Percentiles rank a stretch among this genome's conserved stretches.
These are phyloP conservation scores for Spilogale gracilis DNA, from an alignment of 2,113 vertebrate genomes.

Conservation along the genomic window DNA sequence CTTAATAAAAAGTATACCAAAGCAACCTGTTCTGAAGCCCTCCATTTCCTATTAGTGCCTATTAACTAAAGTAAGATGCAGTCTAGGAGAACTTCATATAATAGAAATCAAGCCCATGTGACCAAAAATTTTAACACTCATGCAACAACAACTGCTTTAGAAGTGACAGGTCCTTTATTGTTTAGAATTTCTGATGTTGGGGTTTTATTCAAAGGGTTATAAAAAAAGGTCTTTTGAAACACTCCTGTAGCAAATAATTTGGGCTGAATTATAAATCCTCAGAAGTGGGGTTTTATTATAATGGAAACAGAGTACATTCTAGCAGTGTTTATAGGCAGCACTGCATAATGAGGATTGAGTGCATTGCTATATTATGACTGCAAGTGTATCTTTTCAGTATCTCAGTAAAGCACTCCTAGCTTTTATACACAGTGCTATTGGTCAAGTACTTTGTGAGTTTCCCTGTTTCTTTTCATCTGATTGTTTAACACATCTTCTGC, in stretches of 20 bases:
- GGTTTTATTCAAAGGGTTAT: constrained; percentile 76
- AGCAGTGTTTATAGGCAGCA: not conserved
- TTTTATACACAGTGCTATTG: constrained; percentile 71
- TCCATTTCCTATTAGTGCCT: constrained; percentile 66
- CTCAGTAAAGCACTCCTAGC: constrained; percentile 68
- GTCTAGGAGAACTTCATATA: constrained; percentile 65
- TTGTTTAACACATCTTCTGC: constrained; percentile 72
- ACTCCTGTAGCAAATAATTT: constrained; percentile 82
- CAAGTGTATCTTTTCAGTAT: constrained; percentile 72
- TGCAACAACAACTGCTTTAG: constrained; percentile 62
- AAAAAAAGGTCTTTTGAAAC: constrained; percentile 75
- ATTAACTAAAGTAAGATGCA: constrained; percentile 73
- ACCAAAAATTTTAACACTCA: constrained; percentile 69
- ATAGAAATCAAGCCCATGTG: constrained; percentile 69
- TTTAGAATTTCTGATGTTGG: constrained; percentile 77
- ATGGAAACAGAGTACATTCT: constrained; percentile 68
- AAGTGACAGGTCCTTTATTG: constrained; percentile 68
- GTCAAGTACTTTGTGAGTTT: constrained; percentile 76
- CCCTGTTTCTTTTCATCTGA: constrained; percentile 71
- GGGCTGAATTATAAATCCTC: constrained; percentile 79
- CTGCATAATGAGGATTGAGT: constrained; percentile 74
- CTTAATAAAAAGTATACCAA: constrained; percentile 70
- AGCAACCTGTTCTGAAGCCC: constrained; percentile 58
- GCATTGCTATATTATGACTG: constrained; percentile 42
- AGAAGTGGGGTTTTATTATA: constrained; percentile 75